A percentile compares a stretch with the other conserved stretches of the same genome.
These are phyloP conservation scores for Psephotus haematonotus DNA, from an alignment of 2,113 vertebrate genomes.

Conservation along the genomic window DNA sequence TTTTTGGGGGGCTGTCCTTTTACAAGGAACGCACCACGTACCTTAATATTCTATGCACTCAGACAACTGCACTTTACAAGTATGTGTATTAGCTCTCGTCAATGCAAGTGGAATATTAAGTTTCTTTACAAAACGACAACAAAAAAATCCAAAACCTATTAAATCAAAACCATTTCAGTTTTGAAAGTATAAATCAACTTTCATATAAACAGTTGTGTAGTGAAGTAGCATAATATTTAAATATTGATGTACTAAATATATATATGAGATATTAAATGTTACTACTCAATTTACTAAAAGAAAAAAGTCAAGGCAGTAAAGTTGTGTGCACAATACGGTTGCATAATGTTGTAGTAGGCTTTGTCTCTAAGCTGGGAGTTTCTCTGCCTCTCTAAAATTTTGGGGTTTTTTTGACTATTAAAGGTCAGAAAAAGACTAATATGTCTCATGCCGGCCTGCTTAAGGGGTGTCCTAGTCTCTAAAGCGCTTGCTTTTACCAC, in stretches of 20 bases:
- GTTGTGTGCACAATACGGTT: neutral
- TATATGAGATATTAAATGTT: neutral
- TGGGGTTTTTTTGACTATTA: fast-evolving
- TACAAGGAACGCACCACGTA: neutral
- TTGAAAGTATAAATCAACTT: neutral
- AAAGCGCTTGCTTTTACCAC: neutral
- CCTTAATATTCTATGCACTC: neutral
- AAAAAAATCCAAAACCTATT: neutral
- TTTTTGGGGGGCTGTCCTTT: neutral
- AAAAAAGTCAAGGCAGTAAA: neutral
- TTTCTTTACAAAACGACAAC: neutral
- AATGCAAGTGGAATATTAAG: neutral
- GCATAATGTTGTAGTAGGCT: neutral
- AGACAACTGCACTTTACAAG: neutral
- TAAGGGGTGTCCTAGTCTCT: neutral
- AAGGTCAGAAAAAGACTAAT: neutral
- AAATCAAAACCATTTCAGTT: neutral
- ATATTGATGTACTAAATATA: neutral
- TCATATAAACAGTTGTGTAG: neutral
- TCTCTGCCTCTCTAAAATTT: neutral
- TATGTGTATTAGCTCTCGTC: neutral
- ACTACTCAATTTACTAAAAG: neutral
- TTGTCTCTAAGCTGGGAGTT: neutral
- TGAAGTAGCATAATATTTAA: neutral
- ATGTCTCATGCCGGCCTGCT: neutral